Base-by-base conservation (phyloP, 2,888 invertebrate genomes). In the Apocheima hispidaria region DNA sequence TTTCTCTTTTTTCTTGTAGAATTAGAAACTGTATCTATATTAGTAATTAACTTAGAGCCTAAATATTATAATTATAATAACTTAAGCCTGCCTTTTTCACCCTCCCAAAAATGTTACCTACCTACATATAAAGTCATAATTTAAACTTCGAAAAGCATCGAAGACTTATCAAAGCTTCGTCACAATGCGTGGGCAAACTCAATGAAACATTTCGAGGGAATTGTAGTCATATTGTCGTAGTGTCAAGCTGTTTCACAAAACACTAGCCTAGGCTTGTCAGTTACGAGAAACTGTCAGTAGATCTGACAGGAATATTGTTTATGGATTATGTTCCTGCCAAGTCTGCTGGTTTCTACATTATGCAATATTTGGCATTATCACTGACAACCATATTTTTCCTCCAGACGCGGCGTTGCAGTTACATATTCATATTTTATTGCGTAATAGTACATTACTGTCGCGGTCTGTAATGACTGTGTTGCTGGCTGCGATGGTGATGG, bases 301-400 rank as follows among this genome's bases (percentile, higher is more conserved):
- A 10, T 14, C 40, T 7, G 44, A 51, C 58, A 46, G 28, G 18
- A 38, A 38, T 52, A 52, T 60, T 53, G 48, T 53, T 60, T 60
- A 54, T 60, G 53, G 49, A 28, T 49, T 35, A 48, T 53, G 59
- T 60, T 48, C 18, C 35, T 57, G n/a, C n/a, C n/a, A n/a, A n/a
- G n/a, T n/a, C n/a, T n/a, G 18, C 51, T 43, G 26, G 46, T 44
- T 51, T 58, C 46, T 38, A 38, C 16, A 16, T 46, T 48, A 20
- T 18, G 40, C 30, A 52, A 52, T 28, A 12, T n/a, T n/a, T n/a
- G n/a, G n/a, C n/a, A n/a, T 5, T 46, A 30, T 30, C 46, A 20
- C 10, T 43, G 26, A 9, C 9, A 43, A 16, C 16, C 18, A 7
- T 18, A 12, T 16, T 1, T 16, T 2, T 10, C 33, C 2, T 4